Conservation (phyloP, 2,113 vertebrate genomes). For the Neoarius graeffei region DNA sequence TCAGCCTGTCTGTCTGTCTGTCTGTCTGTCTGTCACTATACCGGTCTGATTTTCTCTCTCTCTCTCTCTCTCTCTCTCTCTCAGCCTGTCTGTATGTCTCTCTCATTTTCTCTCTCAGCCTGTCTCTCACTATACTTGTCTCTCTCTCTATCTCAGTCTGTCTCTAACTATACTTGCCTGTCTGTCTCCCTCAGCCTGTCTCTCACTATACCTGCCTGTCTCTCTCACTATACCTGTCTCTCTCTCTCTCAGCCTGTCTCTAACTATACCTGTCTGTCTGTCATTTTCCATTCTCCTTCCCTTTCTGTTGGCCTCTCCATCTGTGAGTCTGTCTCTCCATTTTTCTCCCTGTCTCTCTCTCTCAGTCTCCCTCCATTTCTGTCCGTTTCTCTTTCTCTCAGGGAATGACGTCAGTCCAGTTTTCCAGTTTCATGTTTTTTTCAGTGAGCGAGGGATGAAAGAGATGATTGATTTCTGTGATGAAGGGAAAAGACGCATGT, state of each 20-base stretch:
- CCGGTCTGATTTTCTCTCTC: background rate
- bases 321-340: background rate
- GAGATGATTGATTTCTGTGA: constrained; percentile 33
- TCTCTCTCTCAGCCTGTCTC: background rate
- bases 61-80: background rate
- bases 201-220: background rate
- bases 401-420: constrained; percentile 32
- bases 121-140: background rate
- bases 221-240: background rate
- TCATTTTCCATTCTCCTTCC: background rate
- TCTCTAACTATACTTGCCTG: background rate
- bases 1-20: background rate
- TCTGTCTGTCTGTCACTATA: background rate
- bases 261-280: background rate
- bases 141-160: background rate
- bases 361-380: background rate
- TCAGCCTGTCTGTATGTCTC: background rate
- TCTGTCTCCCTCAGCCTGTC: background rate
- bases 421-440: constrained; percentile 34
- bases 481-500: constrained; percentile 50
- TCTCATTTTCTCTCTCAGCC: background rate
- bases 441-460: constrained; percentile 34
- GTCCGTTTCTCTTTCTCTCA: background rate
- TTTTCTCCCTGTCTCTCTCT: background rate
- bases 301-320: background rate